Conservation (phyloP, 1,140 invertebrate genomes). For the Hyles vespertilio region DNA sequence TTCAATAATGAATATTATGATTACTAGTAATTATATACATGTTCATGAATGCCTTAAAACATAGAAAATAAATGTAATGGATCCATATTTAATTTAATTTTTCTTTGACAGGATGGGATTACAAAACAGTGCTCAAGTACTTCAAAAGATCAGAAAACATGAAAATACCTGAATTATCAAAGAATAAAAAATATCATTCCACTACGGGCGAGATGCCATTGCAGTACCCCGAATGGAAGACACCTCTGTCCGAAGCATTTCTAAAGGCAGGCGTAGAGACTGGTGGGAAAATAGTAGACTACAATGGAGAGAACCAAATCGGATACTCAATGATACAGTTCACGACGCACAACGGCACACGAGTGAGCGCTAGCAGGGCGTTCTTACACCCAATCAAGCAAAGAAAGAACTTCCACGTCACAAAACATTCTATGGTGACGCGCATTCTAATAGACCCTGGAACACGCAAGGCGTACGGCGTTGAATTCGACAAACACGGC, state of each 20-base stretch:
- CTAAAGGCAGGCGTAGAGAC: slow-evolving; percentile 85
- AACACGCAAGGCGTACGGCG: slow-evolving; percentile 73
- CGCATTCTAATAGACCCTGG: slow-evolving; percentile 77
- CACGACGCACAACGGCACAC: slow-evolving; percentile 77
- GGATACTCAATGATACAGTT: slow-evolving; percentile 74
- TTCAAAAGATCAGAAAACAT: slow-evolving; percentile 84
- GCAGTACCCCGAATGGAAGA: slow-evolving; percentile 78
- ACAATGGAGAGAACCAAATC: slow-evolving; percentile 72
- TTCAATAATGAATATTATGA: too few species aligned
- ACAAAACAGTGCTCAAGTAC: slow-evolving; percentile 84
- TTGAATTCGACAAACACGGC: slow-evolving; percentile 76
- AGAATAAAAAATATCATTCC: slow-evolving; percentile 59
- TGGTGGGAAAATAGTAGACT: slow-evolving; percentile 78
- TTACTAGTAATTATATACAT: too few species aligned
- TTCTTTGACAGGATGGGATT: slow-evolving; percentile 62
- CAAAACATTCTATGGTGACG: slow-evolving; percentile 78
- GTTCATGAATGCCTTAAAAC: too few species aligned
- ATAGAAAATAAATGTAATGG: too few species aligned
- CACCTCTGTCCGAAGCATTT: slow-evolving; percentile 79
- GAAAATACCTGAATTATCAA: slow-evolving; percentile 37
- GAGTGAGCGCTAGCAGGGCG: slow-evolving; percentile 79
- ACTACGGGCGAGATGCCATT: slow-evolving; percentile 76
- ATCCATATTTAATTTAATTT: neutral
- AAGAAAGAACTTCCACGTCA: slow-evolving; percentile 81
- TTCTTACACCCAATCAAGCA: slow-evolving; percentile 78